Evolutionary conservation across 2,888 invertebrate genomes (phyloP).

Genomic region (Zaprionus obscuricornis): DNA sequence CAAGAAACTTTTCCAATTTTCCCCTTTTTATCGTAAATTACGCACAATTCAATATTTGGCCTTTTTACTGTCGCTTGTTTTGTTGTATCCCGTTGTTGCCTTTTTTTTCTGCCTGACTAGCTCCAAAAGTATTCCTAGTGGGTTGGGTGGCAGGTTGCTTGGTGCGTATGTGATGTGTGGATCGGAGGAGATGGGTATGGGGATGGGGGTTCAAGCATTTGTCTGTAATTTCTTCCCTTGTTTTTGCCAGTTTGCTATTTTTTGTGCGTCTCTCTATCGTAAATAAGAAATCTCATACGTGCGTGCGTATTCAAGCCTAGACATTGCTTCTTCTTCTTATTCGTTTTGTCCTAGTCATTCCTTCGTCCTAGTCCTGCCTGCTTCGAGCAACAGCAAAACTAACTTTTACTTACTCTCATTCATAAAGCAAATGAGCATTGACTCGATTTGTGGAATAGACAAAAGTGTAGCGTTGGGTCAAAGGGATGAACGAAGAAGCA

Average conservation of each 20-base stretch:
- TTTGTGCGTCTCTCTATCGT: slow-evolving; percentile 77
- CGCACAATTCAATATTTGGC: slow-evolving; percentile 79
- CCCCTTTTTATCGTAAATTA: slow-evolving; percentile 81
- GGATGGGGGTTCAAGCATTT: slow-evolving; percentile 20
- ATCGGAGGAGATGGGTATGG: neutral
- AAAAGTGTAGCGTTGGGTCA: neutral
- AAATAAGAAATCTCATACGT: slow-evolving; percentile 81
- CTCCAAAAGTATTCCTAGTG: slow-evolving; percentile 33
- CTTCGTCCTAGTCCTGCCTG: neutral
- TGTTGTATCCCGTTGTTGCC: slow-evolving; percentile 66
- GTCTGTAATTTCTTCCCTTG: slow-evolving; percentile 56
- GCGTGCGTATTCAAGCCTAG: slow-evolving; percentile 57
- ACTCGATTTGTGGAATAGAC: neutral
- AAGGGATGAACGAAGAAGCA: neutral
- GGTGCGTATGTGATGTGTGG: neutral
- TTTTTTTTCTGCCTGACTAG: slow-evolving; percentile 73
- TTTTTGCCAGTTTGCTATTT: slow-evolving; percentile 69
- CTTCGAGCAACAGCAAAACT: too few species aligned
- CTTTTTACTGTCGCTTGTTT: slow-evolving; percentile 70
- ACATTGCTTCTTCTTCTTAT: slow-evolving; percentile 21
- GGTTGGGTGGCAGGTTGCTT: neutral
- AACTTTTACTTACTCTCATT: slow-evolving; percentile 65
- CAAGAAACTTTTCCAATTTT: slow-evolving; percentile 80
- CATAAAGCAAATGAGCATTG: slow-evolving; percentile 57
- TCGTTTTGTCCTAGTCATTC: neutral